Evolutionary conservation across 2,797 vertebrate species (phyloP).

Genomic region (Sebastes baramenuke): DNA sequence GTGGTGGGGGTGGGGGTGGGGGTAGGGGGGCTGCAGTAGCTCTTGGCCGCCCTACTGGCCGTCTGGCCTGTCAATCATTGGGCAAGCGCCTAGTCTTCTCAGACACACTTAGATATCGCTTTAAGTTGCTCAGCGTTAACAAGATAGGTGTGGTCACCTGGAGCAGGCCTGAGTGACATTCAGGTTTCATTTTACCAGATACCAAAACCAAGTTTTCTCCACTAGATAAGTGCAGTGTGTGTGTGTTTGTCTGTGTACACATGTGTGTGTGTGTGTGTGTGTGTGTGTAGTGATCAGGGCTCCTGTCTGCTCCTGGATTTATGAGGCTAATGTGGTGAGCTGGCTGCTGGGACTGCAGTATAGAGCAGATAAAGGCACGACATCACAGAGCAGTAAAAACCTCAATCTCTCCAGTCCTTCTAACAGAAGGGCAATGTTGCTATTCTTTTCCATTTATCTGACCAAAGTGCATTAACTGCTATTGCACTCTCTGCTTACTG

Average conservation of each 20-base stretch:
- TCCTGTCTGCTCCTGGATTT: slow-evolving; percentile 57
- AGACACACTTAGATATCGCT: slow-evolving; percentile 37
- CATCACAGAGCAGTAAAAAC: slow-evolving; percentile 40
- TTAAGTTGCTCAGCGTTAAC: not conserved
- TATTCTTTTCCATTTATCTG: slow-evolving; percentile 22
- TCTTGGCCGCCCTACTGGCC: slow-evolving; percentile 47
- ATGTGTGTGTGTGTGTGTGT: not conserved
- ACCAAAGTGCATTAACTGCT: not conserved
- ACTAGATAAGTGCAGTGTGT: not conserved
- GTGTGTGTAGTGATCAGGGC: slow-evolving; percentile 38
- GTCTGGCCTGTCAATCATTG: slow-evolving; percentile 65
- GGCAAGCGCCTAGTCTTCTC: slow-evolving; percentile 6
- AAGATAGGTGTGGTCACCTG: slow-evolving; percentile 26
- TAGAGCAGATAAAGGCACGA: slow-evolving; percentile 41
- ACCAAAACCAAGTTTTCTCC: not conserved
- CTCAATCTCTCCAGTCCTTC: slow-evolving; percentile 10
- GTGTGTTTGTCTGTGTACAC: not conserved
- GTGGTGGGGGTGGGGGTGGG: slow-evolving; percentile 9
- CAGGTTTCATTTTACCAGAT: not conserved
- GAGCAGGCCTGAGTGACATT: not conserved
- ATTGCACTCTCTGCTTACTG: not conserved
- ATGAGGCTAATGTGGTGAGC: slow-evolving; percentile 60
- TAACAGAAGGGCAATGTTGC: slow-evolving; percentile 3
- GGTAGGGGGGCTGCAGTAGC: slow-evolving; percentile 26
- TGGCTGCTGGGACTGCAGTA: slow-evolving; percentile 55